phyloP scores from a whole-genome alignment of 2,797 vertebrate species.

The Streptopelia turtur region DNA sequence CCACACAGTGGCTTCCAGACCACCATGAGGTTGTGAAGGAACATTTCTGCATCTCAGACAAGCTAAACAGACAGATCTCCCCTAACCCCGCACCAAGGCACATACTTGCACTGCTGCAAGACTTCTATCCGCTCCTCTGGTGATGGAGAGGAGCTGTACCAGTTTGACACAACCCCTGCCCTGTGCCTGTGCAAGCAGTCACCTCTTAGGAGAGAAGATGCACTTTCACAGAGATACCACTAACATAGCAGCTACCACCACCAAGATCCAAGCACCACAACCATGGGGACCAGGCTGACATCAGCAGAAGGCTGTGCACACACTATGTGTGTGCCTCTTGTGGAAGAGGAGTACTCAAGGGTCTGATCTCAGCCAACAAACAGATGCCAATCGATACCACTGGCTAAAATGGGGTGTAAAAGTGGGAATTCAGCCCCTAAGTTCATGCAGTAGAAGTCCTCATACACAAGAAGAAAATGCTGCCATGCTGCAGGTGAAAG shows the following conservation, averaged over 20 bases:
- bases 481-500: not conserved
- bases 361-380: not conserved
- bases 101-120: not conserved
- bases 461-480: not conserved
- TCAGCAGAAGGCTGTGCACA: not conserved
- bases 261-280: not conserved
- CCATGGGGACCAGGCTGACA: not conserved
- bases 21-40: accelerated
- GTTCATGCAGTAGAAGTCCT: not conserved
- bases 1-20: not conserved
- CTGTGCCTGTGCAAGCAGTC: not conserved
- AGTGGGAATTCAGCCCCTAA: not conserved
- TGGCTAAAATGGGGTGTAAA: not conserved
- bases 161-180: not conserved
- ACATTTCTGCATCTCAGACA: not conserved
- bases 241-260: not conserved
- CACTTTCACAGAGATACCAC: not conserved
- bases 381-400: accelerated
- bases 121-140: not conserved
- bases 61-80: not conserved
- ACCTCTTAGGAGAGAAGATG: not conserved
- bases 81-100: not conserved
- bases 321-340: accelerated
- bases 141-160: accelerated
- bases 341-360: accelerated